Conservation (phyloP, 2,888 invertebrate genomes). For the Drosophila tanythrix region DNA sequence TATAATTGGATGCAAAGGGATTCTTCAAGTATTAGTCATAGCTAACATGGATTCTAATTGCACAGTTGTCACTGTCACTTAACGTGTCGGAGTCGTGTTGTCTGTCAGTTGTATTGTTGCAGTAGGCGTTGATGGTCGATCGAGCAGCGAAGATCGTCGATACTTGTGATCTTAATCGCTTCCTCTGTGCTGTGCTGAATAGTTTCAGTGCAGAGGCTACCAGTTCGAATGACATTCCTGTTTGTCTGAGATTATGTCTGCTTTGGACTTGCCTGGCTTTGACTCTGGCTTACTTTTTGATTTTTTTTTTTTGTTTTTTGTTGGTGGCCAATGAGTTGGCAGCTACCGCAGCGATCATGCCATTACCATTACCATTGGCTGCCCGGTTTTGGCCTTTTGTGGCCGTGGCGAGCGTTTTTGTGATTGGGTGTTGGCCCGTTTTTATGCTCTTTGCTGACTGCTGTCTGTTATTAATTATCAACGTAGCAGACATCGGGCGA, state of each 20-base stretch:
- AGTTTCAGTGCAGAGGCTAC: constrained; percentile 1
- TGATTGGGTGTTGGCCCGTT: constrained; percentile 74
- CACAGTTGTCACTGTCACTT: constrained; percentile 53
- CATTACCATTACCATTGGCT: constrained; percentile 72
- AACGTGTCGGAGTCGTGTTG: constrained; percentile 68
- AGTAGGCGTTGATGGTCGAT: constrained; percentile 39
- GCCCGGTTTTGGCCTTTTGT: constrained; percentile 49
- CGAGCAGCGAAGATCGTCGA: constrained; percentile 15
- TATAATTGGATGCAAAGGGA: neutral
- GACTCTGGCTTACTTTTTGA: constrained; percentile 37
- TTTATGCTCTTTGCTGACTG: constrained; percentile 65
- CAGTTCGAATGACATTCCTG: constrained; percentile 72
- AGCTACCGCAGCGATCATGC: constrained; percentile 50
- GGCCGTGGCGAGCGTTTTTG: constrained; percentile 44
- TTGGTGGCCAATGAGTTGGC: constrained; percentile 49
- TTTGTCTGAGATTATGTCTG: constrained; percentile 82
- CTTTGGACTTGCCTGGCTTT: constrained; percentile 48
- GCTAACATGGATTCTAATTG: constrained; percentile 50
- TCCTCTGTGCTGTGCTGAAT: neutral
- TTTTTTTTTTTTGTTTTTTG: constrained; percentile 24
- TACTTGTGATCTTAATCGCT: constrained; percentile 66
- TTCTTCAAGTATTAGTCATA: constrained; percentile 6
- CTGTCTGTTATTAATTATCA: constrained; percentile 73
- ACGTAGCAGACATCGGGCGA: constrained; percentile 53
- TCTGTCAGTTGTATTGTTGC: constrained; percentile 48